Percentiles rank a stretch among this genome's conserved stretches.
Evolutionary conservation across 2,888 invertebrate genomes (phyloP).

Genomic region (Dasysyrphus albostriatus): DNA sequence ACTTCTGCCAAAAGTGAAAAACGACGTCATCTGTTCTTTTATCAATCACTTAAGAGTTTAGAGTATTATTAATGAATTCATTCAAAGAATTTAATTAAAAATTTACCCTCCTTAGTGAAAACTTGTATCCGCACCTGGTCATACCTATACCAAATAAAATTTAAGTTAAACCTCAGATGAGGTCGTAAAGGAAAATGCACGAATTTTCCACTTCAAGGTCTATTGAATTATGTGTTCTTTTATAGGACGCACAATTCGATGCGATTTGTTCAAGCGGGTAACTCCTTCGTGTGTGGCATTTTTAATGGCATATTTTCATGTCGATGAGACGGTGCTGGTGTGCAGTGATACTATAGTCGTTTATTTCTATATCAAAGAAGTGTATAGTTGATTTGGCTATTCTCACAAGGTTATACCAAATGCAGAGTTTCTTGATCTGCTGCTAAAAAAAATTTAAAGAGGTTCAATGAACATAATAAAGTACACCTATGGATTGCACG

Average conservation of each 20-base stretch:
- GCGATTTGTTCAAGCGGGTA: slow-evolving; percentile 4
- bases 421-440: no score
- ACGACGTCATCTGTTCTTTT: no score
- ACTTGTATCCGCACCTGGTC: not conserved
- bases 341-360: no score
- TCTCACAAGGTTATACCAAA: not conserved
- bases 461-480: no score
- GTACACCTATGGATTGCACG: no score
- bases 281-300: slow-evolving; percentile 15
- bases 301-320: slow-evolving; percentile 6
- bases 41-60: no score
- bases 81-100: no score
- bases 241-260: slow-evolving; percentile 6
- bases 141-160: not conserved
- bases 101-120: not conserved
- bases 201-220: slow-evolving; percentile 12
- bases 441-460: no score
- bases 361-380: not conserved
- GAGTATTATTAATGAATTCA: no score
- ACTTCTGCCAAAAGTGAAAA: no score
- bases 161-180: not conserved
- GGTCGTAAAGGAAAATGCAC: not conserved
- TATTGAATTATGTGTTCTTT: slow-evolving; percentile 17
- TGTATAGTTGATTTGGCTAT: not conserved
- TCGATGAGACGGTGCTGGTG: not conserved